phyloP scores from a whole-genome alignment of 2,888 invertebrate genomes.

The Hypomecis atomaria region DNA sequence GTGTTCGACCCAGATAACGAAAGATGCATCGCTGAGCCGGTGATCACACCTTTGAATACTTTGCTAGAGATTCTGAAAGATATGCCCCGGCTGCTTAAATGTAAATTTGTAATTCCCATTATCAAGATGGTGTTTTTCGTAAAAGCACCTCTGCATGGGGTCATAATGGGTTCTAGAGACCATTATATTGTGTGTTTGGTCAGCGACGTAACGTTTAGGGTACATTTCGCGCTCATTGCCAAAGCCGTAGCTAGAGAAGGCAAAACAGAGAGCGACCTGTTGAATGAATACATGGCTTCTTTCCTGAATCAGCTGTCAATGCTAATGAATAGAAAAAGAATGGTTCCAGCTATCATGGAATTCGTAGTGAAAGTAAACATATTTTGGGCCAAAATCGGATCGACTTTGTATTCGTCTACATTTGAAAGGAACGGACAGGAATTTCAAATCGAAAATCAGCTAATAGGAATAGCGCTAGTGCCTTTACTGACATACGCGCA shows the following conservation, averaged over 20 bases:
- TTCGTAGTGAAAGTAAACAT: constrained; percentile 48
- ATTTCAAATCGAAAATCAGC: constrained; percentile 51
- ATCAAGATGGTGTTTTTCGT: constrained; percentile 32
- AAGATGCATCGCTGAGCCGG: constrained; percentile 38
- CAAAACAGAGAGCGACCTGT: constrained; percentile 42
- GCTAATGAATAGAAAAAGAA: constrained; percentile 45
- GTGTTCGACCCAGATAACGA: constrained; percentile 45
- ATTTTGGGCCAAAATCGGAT: constrained; percentile 50
- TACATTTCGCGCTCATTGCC: constrained; percentile 14
- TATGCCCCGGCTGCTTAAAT: constrained; percentile 37
- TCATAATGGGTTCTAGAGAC: constrained; percentile 25
- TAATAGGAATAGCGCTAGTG: constrained; percentile 46
- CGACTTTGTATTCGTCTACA: constrained; percentile 36
- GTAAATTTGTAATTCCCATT: constrained; percentile 45
- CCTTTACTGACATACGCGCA: constrained; percentile 45
- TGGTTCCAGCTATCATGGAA: constrained; percentile 43
- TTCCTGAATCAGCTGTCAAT: constrained; percentile 43
- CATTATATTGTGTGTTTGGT: constrained; percentile 16
- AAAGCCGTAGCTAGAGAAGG: constrained; percentile 12
- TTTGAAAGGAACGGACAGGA: constrained; percentile 53
- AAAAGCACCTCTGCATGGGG: constrained; percentile 17
- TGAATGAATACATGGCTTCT: constrained; percentile 43
- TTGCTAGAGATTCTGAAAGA: constrained; percentile 45
- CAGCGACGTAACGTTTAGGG: constrained; percentile 18
- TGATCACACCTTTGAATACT: constrained; percentile 42